Conservation (phyloP, 2,797 vertebrate species). For the Schizopygopsis pylzovi region DNA sequence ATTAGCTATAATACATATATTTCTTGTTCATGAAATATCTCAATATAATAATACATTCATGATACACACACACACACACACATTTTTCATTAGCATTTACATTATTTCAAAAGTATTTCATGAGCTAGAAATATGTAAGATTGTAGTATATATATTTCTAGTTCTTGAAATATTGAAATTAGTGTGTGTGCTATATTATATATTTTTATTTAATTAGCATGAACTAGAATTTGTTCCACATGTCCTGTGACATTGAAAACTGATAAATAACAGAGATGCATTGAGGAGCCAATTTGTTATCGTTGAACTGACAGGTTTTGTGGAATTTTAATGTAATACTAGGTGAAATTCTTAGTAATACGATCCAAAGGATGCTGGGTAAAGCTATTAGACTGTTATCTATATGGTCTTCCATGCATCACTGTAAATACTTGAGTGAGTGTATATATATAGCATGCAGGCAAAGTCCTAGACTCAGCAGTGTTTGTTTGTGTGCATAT, state of each 20-base stretch:
- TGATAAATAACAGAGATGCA: background rate
- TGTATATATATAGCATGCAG: conserved; percentile 1
- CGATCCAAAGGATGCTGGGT: background rate
- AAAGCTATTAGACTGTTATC: conserved; percentile 3
- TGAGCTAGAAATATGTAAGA: no score
- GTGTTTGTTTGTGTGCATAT: conserved; percentile 43
- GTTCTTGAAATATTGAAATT: no score
- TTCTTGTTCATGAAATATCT: background rate
- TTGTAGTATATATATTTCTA: background rate
- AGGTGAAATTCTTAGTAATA: background rate
- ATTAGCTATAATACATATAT: background rate
- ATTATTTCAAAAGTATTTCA: no score
- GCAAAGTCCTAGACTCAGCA: conserved; percentile 51
- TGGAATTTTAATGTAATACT: background rate
- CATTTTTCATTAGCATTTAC: no score
- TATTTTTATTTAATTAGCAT: background rate
- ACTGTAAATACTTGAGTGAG: background rate
- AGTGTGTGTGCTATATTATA: no score
- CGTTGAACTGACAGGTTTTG: conserved; percentile 1
- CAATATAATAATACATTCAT: background rate
- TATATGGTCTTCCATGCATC: conserved; percentile 8
- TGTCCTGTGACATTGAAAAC: background rate
- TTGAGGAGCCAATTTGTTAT: background rate
- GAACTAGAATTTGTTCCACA: background rate
- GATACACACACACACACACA: no score